Evolutionary conservation across 2,113 vertebrate genomes (phyloP), one percentile per base, ranked within the genome.

Genomic region (Tylochromis polylepis): DNA sequence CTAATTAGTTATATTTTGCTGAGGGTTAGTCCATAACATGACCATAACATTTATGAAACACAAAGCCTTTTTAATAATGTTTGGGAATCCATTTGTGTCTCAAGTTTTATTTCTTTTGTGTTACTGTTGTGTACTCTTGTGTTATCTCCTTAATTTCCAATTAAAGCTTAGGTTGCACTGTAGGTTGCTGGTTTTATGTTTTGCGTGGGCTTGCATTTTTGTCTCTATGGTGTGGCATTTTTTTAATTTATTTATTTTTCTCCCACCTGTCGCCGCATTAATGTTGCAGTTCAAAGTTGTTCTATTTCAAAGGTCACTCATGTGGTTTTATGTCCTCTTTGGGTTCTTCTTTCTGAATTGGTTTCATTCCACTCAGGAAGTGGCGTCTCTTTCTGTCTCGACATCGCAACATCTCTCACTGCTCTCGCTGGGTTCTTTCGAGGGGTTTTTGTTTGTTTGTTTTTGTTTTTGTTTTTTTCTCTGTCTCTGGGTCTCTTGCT

Each of bases 141-240:
- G 93, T 94, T 81, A 85, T 88, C 46, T 83, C 78, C 31, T 85
- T 78, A 88, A 65, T 89, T 91, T 93, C 86, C 84, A 82, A 95
- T 96, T 96, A 96, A 96, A 96, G 94, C 87, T 60, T 92, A 92
- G 94, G 87, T 85, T 81, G 65, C 49, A 34, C 82, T 83, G 70
- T 91, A 93, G 94, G 91, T 90, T 91, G 86, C 93, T 94, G 91
- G 92, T 94, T 94, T 89, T 91, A 87, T 94, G 92, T 94, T 94
- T 90, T 94, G 90, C 95, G 91, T 94, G 91, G 89, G 90, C 93
- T 95, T 93, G 93, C 93, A 85, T 91, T 90, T 65, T 80, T 89
- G 81, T 95, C 57, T 82, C 79, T 90, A 57, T 36, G 82, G 49
- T 89, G 83, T 83, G 31, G 85, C 87, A 87, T 83, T 78, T 79